Base-by-base conservation (phyloP, 2,113 vertebrate species). In the Isichthys henryi region DNA sequence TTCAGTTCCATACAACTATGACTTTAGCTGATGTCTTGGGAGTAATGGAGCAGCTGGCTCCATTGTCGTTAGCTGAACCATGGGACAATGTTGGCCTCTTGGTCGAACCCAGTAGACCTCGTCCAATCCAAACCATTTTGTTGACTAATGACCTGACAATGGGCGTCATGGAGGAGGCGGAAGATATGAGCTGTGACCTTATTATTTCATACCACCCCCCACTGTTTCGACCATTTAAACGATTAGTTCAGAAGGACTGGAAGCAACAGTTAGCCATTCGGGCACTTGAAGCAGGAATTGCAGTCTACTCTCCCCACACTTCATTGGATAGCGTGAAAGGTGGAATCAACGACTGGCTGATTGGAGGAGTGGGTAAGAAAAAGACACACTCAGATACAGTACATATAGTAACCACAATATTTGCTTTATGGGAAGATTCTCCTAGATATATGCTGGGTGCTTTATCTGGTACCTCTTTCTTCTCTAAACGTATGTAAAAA, bases 21-120 rank as follows among this genome's bases (percentile, higher is more conserved):
- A 92, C 99, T 49, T 93, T 99, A 23, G 89, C 95, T 80, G 91
- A 95, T 2, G 93, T 99, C 13, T 92, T 99, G 46, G 92, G 95
- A 49, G 95, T 96, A 80, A 92, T 99, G 83, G 96, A 97, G 84
- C 92, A 95, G 90, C 96, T 99, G 0, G 97, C 97, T 15, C 95
- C 98, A 0, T 96, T 96, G 21, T 95, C 97, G 0, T 94, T 99
- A 91, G 98, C 98, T 0, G 98, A 98, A 91, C 96, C 96, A 7
- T 99, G 98, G 98, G 98, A 99, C 94, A 99, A 99, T 0, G 98
- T 99, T 1, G 98, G 98, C 2, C 92, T 99, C 39, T 93, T 99
- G 94, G 96, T 99, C 19, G 97, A 99, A 92, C 98, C 98, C 0
- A 97, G 97, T 66, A 96, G 96, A 74, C 93, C 96, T 0, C 97